Percentiles rank a stretch among this genome's conserved stretches.
Conservation (phyloP, 2,113 vertebrate species). For the Triplophysa rosa region DNA sequence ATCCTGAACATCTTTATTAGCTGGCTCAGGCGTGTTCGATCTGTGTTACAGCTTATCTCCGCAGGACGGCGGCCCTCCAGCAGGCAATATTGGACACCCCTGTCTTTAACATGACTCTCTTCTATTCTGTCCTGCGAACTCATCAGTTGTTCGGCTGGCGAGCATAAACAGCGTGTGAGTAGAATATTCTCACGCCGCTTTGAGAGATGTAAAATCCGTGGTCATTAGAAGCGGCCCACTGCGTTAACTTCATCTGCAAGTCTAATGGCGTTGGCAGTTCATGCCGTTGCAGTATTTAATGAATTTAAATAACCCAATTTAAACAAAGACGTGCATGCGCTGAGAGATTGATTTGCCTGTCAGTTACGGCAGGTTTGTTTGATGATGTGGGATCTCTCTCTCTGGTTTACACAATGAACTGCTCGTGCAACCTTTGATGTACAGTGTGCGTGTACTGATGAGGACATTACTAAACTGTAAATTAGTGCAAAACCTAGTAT, state of each 20-base stretch:
- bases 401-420: conserved; percentile 3
- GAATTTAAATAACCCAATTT: conserved; percentile 65
- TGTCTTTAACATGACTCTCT: neutral
- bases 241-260: conserved; percentile 60
- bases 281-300: conserved; percentile 50
- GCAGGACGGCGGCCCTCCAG: no score
- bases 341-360: conserved; percentile 55
- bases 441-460: conserved; percentile 19
- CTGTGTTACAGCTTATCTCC: no score
- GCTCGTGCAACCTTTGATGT: neutral
- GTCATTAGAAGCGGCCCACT: conserved; percentile 44
- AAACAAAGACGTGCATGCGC: conserved; percentile 49
- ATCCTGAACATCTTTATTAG: no score
- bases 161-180: neutral
- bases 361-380: conserved; percentile 14
- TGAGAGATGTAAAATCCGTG: conserved; percentile 47
- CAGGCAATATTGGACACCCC: neutral
- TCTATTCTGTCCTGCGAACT: conserved; percentile 2
- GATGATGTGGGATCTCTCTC: conserved; percentile 19
- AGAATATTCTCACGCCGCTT: conserved; percentile 18
- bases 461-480: conserved; percentile 41
- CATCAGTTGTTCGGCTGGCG: conserved; percentile 32
- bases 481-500: conserved; percentile 43
- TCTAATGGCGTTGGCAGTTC: conserved; percentile 51
- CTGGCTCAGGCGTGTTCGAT: no score